Evolutionary conservation across 2,797 vertebrate species (phyloP).

Genomic region (Coregonus ussuriensis): DNA sequence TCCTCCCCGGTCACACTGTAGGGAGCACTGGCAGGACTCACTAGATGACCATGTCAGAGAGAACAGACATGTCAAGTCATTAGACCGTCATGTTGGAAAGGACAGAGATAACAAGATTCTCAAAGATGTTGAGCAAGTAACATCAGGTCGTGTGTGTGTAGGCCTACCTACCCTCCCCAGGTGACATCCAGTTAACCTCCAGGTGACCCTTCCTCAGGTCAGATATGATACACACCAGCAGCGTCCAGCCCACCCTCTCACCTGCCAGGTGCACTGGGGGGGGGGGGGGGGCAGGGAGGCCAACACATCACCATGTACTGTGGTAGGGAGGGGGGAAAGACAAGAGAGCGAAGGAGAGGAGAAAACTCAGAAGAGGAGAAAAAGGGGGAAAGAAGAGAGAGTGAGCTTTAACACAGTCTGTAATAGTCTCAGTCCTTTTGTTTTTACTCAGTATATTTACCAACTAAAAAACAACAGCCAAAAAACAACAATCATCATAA

Average conservation of each 20-base stretch:
- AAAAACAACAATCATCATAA: not conserved
- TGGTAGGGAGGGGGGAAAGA: not conserved
- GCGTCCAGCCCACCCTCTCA: constrained; percentile 68
- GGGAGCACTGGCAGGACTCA: constrained; percentile 1
- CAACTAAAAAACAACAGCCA: not conserved
- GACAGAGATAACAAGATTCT: not conserved
- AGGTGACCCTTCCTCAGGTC: constrained; percentile 67
- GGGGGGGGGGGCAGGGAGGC: constrained; percentile 57
- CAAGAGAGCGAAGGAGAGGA: too few relatives aligned
- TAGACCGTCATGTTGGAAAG: not conserved
- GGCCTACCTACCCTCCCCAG: too few relatives aligned
- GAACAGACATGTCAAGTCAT: not conserved
- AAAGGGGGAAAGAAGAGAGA: not conserved
- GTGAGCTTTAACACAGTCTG: not conserved
- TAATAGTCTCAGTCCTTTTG: not conserved
- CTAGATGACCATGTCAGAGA: not conserved
- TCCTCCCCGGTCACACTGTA: constrained; percentile 47
- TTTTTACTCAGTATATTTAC: not conserved
- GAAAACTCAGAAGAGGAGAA: too few relatives aligned
- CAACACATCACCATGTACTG: constrained; percentile 56
- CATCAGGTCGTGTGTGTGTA: too few relatives aligned
- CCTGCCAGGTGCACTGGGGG: constrained; percentile 74
- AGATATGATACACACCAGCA: constrained; percentile 76
- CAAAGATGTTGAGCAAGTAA: not conserved
- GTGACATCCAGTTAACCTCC: constrained; percentile 71